Percentiles rank a stretch among this genome's conserved stretches.
phyloP scores from a whole-genome alignment of 1,140 invertebrate species.

The Monochamus saltuarius region DNA sequence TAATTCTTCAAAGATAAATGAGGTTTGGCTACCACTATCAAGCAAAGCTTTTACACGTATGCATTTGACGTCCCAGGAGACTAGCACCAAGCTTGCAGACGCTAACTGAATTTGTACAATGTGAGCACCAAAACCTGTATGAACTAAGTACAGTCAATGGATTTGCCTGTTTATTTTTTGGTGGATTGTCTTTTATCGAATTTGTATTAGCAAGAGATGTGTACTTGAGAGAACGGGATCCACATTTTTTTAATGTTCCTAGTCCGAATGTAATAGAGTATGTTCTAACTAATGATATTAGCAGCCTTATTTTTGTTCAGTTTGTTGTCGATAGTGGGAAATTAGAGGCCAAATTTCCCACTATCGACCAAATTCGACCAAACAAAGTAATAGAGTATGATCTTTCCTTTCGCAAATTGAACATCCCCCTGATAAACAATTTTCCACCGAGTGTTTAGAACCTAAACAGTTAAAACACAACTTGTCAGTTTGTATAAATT shows the following conservation, averaged over 20 bases:
- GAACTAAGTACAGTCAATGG: too few species aligned
- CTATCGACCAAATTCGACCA: not conserved
- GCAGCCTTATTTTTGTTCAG: not conserved
- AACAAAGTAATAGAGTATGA: slow-evolving; percentile 14
- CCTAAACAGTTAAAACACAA: slow-evolving; percentile 23
- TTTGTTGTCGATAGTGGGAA: too few species aligned
- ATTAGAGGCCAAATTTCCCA: too few species aligned
- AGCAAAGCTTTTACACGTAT: slow-evolving; percentile 1
- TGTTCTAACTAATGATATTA: too few species aligned
- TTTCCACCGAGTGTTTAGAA: slow-evolving; percentile 2
- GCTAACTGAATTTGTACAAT: slow-evolving; percentile 8
- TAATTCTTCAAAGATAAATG: not conserved
- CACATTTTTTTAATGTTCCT: too few species aligned
- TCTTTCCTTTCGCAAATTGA: slow-evolving; percentile 9
- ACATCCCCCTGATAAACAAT: slow-evolving; percentile 14
- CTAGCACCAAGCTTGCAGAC: slow-evolving; percentile 2
- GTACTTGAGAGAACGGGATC: too few species aligned
- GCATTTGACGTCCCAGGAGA: not conserved
- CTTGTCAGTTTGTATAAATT: slow-evolving; percentile 9
- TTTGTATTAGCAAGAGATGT: too few species aligned
- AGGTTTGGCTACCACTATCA: slow-evolving; percentile 3
- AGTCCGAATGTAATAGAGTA: too few species aligned
- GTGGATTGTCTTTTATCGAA: too few species aligned
- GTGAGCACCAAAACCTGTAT: too few species aligned
- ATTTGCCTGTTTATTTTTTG: too few species aligned